Evolutionary conservation across 2,888 invertebrate genomes (phyloP).

Genomic region (Cremastobaeus sp.): DNA sequence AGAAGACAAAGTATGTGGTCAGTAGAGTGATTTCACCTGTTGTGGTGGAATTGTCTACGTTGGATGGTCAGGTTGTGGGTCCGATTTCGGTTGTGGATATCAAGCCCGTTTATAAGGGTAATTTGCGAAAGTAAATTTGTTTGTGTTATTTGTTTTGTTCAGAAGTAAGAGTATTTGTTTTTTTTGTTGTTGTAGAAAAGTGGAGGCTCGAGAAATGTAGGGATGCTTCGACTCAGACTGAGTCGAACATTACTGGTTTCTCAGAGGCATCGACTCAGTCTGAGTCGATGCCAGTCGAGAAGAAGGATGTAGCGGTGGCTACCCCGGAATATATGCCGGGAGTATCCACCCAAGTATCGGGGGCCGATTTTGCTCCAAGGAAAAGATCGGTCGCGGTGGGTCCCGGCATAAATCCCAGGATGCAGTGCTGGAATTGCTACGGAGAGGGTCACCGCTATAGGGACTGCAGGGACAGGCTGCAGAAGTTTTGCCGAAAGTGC

Average conservation of each 20-base stretch:
- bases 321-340: conserved; percentile 11
- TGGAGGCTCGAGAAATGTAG: background rate
- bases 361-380: background rate
- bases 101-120: conserved; percentile 14
- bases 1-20: conserved; percentile 4
- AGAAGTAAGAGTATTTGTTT: background rate
- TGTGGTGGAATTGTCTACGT: conserved; percentile 20
- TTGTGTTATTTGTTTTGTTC: background rate
- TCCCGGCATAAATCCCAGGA: too few species aligned
- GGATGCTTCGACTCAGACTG: background rate
- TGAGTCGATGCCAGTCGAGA: too few species aligned
- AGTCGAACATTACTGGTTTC: too few species aligned
- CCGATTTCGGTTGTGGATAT: conserved; percentile 23
- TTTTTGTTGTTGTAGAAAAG: background rate
- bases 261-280: too few species aligned
- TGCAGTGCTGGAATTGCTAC: too few species aligned
- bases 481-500: too few species aligned
- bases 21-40: conserved; percentile 11
- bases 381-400: too few species aligned
- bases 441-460: too few species aligned
- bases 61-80: background rate
- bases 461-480: too few species aligned
- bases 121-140: conserved; percentile 1
- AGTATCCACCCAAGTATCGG: conserved; percentile 4
- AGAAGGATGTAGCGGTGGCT: background rate